A percentile compares a stretch with the other conserved stretches of the same genome.
Conservation (phyloP, 2,797 vertebrate species). For the Sebastolobus alascanus region DNA sequence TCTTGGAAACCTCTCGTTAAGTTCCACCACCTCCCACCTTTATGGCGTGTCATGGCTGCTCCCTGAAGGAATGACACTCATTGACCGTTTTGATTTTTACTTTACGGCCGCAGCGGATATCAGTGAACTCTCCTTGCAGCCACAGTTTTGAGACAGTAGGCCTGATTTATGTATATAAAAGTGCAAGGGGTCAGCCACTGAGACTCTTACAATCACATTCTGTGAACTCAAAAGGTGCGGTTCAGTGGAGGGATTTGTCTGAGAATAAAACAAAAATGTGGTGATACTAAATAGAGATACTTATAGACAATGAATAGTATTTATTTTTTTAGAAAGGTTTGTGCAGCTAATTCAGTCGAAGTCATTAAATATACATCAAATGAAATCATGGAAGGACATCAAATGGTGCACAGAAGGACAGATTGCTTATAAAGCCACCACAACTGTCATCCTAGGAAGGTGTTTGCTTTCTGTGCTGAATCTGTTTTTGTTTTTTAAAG, state of each 20-base stretch:
- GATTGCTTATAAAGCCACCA: background rate
- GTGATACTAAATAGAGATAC: background rate
- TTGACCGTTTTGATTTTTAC: slow-evolving; percentile 27
- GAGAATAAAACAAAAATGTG: background rate
- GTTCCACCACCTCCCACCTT: slow-evolving; percentile 17
- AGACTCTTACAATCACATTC: background rate
- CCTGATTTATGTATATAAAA: slow-evolving; percentile 3
- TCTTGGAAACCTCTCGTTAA: slow-evolving; percentile 35
- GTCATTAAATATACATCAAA: background rate
- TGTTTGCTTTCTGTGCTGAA: background rate
- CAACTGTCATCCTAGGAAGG: background rate
- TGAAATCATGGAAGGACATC: background rate
- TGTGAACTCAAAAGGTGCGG: background rate
- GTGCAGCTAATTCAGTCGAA: background rate
- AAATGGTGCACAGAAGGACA: background rate
- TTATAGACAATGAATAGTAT: background rate
- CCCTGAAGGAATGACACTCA: slow-evolving; percentile 7
- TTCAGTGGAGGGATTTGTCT: background rate
- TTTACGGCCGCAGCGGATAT: slow-evolving; percentile 8
- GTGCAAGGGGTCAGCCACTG: background rate
- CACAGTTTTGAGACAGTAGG: background rate
- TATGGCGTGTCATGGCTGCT: slow-evolving; percentile 22
- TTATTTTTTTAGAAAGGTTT: background rate
- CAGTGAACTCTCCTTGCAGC: slow-evolving; percentile 4
- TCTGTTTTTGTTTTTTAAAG: background rate